Evolutionary conservation across 2,797 vertebrate genomes (phyloP).

Genomic region (Dallia pectoralis): DNA sequence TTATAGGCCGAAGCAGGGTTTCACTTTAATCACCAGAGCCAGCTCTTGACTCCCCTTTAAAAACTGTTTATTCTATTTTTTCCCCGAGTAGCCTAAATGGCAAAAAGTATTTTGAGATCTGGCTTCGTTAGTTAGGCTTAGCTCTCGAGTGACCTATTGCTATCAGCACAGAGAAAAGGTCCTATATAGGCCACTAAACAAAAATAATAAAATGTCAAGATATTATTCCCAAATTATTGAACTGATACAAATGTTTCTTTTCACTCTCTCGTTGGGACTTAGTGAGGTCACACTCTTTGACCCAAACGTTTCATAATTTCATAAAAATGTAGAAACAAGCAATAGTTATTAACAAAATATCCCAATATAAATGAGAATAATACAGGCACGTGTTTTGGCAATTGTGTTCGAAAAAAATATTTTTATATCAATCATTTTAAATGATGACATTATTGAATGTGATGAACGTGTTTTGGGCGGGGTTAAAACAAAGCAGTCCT

Average conservation of each 20-base stretch:
- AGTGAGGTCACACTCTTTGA: not conserved
- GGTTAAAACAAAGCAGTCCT: too few species aligned
- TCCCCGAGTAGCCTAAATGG: not conserved
- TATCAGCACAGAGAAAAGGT: not conserved
- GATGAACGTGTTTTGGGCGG: not conserved
- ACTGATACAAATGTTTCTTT: not conserved
- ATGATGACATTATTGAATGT: not conserved
- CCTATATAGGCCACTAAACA: too few species aligned
- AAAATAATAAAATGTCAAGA: not conserved
- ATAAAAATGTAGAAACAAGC: too few species aligned
- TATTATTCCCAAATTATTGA: not conserved
- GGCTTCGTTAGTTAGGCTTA: too few species aligned
- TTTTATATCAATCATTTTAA: too few species aligned
- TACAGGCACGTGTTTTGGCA: not conserved
- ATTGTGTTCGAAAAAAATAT: too few species aligned
- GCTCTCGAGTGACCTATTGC: not conserved
- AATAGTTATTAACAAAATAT: not conserved
- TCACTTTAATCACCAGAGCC: not conserved
- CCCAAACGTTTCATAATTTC: not conserved
- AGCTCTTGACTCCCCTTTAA: not conserved
- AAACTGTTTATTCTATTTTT: not conserved
- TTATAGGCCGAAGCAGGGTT: constrained; percentile 11
- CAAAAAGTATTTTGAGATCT: not conserved
- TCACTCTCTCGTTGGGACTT: not conserved
- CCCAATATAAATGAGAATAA: not conserved